Conservation (phyloP, 1,140 invertebrate species). For the Melanaphis sacchari region DNA sequence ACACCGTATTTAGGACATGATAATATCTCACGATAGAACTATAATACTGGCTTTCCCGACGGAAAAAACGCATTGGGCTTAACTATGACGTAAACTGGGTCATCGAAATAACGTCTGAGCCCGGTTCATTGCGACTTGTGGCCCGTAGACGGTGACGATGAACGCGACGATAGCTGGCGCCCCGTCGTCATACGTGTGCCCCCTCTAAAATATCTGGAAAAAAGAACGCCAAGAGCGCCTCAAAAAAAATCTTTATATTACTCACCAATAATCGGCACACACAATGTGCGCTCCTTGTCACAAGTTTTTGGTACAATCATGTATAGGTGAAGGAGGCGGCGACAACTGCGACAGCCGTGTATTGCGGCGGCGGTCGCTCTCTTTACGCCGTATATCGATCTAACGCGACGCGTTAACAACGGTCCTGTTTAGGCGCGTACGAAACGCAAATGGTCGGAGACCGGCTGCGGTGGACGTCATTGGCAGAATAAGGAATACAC, state of each 20-base stretch:
- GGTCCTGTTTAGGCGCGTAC: neutral
- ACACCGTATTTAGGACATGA: conserved; percentile 17
- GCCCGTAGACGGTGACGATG: neutral
- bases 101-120: neutral
- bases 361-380: neutral
- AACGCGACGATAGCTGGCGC: neutral
- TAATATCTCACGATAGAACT: neutral
- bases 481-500: neutral
- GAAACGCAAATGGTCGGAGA: conserved; percentile 44
- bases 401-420: conserved; percentile 40
- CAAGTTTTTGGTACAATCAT: neutral
- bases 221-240: neutral
- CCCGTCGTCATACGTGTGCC: neutral
- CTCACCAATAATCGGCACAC: neutral
- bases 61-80: neutral
- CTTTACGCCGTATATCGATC: conserved; percentile 34
- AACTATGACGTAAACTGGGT: neutral
- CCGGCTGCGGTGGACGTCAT: conserved; percentile 39
- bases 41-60: conserved; percentile 23
- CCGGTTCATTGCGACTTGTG: neutral
- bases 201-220: neutral
- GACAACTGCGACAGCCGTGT: neutral
- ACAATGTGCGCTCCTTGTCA: neutral
- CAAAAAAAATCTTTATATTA: neutral
- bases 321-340: neutral